These are phyloP conservation scores for Ciconia boyciana DNA, from an alignment of 2,113 vertebrate species.

Conservation along the genomic window DNA sequence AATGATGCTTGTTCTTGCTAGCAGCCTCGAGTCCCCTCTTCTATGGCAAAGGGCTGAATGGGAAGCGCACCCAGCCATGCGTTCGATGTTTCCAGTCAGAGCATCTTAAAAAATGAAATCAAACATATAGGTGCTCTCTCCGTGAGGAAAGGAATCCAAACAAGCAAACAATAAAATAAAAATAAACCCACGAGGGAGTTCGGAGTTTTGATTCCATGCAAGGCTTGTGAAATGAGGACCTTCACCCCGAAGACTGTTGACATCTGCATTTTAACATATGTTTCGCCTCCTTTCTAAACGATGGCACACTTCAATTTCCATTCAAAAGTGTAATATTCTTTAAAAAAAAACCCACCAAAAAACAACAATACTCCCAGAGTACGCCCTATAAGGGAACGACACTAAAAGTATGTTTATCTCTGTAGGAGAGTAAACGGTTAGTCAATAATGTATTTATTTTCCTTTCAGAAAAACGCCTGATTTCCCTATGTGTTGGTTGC, in stretches of 20 bases:
- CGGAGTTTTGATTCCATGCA: conserved; percentile 56
- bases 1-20: conserved; percentile 57
- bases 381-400: conserved; percentile 63
- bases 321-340: conserved; percentile 45
- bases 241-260: conserved; percentile 18
- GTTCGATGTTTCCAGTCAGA: conserved; percentile 39
- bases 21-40: neutral
- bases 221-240: conserved; percentile 11
- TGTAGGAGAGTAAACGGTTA: conserved; percentile 75
- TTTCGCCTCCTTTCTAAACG: conserved; percentile 62
- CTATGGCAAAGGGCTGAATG: neutral
- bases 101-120: conserved; percentile 43
- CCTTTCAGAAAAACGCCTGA: conserved; percentile 94
- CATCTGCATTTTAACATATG: conserved; percentile 58
- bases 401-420: conserved; percentile 78
- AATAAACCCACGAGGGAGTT: conserved; percentile 35
- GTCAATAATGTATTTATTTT: conserved; percentile 82
- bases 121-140: conserved; percentile 20
- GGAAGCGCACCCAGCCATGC: conserved; percentile 31
- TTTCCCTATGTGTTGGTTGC: conserved; percentile 98
- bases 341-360: neutral
- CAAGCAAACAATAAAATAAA: conserved; percentile 17
- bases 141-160: neutral
- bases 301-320: conserved; percentile 68
- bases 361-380: conserved; percentile 4